A percentile compares a stretch with the other conserved stretches of the same genome.
Conservation (phyloP, 2,113 vertebrate genomes). For the Hyaena hyaena region DNA sequence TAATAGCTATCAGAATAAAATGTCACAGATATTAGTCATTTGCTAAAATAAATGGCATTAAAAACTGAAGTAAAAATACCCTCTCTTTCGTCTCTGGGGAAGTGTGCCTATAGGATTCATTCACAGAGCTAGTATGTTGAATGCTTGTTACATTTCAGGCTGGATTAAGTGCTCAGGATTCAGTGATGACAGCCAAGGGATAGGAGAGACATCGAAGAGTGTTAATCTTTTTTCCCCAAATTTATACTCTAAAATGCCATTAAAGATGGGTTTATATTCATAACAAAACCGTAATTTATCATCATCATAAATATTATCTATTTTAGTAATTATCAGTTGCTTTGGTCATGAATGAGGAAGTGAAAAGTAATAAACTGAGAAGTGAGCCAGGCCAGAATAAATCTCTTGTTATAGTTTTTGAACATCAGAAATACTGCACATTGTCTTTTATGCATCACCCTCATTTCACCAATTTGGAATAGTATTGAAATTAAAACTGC, state of each 20-base stretch:
- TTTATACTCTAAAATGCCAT: background rate
- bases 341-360: background rate
- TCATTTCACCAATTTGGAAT: background rate
- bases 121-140: background rate
- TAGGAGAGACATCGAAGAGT: background rate
- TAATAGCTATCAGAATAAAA: constrained; percentile 55
- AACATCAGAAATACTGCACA: background rate
- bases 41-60: background rate
- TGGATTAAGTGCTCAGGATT: background rate
- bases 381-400: constrained; percentile 15
- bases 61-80: constrained; percentile 24
- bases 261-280: background rate
- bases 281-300: constrained; percentile 2
- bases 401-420: background rate
- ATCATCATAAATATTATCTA: background rate
- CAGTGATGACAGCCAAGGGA: background rate
- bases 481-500: background rate
- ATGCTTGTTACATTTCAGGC: background rate
- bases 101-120: background rate
- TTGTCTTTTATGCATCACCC: background rate
- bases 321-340: background rate
- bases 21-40: constrained; percentile 17
- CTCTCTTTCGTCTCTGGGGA: background rate
- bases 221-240: background rate
- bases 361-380: constrained; percentile 33